phyloP scores from a whole-genome alignment of 2,797 vertebrate genomes.

The Synanceia verrucosa region DNA sequence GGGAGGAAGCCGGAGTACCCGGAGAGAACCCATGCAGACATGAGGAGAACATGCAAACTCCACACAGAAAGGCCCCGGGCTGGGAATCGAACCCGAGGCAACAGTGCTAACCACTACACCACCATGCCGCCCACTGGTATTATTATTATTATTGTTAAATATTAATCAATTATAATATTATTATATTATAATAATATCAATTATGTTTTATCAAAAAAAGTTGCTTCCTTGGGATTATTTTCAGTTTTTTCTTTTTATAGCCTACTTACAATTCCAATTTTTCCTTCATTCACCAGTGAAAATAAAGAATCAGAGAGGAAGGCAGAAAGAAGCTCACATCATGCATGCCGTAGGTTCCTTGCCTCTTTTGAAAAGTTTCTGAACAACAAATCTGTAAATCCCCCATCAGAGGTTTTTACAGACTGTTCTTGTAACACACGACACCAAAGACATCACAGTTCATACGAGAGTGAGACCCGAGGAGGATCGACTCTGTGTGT shows the following conservation, averaged over 20 bases:
- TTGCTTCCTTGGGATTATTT: background rate
- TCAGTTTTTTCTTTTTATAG: too few species aligned
- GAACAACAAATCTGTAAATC: background rate
- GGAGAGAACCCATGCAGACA: too few species aligned
- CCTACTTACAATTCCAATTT: too few species aligned
- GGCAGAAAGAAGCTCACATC: background rate
- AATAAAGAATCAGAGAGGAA: background rate
- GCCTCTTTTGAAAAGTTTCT: background rate
- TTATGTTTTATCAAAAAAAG: background rate
- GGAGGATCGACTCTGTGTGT: background rate
- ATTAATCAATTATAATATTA: too few species aligned
- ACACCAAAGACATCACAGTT: background rate
- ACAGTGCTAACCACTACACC: too few species aligned
- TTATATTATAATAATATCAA: too few species aligned
- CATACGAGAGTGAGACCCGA: background rate
- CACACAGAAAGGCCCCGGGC: too few species aligned
- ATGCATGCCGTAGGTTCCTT: background rate
- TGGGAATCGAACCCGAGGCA: too few species aligned
- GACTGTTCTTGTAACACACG: background rate
- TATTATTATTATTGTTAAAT: too few species aligned
- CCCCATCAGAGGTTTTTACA: background rate
- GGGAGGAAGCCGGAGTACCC: too few species aligned
- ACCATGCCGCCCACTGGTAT: too few species aligned
- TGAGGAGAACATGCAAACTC: too few species aligned
- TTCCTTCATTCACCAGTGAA: background rate